Percentiles rank a stretch among this genome's conserved stretches.
phyloP scores from a whole-genome alignment of 2,888 invertebrate genomes.

The Melipona beecheii region DNA sequence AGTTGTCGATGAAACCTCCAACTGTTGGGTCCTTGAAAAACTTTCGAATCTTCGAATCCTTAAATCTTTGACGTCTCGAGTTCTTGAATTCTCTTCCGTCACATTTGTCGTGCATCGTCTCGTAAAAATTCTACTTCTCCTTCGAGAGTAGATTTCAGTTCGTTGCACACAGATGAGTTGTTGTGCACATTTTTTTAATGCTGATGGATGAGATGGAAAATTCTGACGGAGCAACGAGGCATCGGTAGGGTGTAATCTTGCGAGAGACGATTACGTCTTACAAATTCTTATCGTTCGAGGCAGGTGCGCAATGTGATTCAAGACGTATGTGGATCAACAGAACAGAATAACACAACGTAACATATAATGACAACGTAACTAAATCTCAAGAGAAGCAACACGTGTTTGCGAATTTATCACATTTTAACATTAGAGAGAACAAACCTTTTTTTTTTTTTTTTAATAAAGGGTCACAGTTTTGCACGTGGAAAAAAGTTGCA shows the following conservation, averaged over 20 bases:
- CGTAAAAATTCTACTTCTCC: neutral
- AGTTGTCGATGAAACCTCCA: too few species aligned
- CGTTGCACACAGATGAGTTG: constrained; percentile 6
- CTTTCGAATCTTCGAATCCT: neutral
- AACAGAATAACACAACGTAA: constrained; percentile 34
- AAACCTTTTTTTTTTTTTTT: neutral
- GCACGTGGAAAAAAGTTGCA: neutral
- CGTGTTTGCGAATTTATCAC: neutral
- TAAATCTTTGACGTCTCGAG: neutral
- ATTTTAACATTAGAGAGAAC: neutral
- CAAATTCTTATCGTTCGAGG: constrained; percentile 36
- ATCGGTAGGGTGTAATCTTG: constrained; percentile 28
- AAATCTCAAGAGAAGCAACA: neutral
- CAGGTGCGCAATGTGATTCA: constrained; percentile 34
- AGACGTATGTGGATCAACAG: neutral
- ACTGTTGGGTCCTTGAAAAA: neutral
- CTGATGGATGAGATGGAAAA: constrained; percentile 45
- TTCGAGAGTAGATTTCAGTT: too few species aligned
- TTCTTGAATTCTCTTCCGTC: too few species aligned
- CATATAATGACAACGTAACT: neutral
- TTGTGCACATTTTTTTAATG: constrained; percentile 45
- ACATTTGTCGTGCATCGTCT: too few species aligned
- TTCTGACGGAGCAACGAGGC: neutral
- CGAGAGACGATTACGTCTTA: neutral
- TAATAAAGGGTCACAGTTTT: neutral